Evolutionary conservation across 2,888 invertebrate species (phyloP).

Genomic region (Drosophila borealis): DNA sequence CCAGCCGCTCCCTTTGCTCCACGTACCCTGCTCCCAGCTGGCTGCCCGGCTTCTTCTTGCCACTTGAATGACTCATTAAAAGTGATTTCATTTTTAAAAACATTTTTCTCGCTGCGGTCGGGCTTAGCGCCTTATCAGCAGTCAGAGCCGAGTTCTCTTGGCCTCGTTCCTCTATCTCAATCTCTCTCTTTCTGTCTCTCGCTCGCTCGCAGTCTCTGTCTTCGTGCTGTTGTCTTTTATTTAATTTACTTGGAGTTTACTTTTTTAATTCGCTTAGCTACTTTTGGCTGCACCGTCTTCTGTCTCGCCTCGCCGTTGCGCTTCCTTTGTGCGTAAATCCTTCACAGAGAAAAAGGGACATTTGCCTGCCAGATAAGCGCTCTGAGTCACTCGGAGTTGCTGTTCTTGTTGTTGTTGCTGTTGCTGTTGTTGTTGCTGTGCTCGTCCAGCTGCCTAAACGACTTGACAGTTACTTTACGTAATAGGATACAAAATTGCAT

Average conservation of each 20-base stretch:
- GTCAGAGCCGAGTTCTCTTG: slow-evolving; percentile 30
- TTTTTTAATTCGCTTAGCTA: slow-evolving; percentile 81
- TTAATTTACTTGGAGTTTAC: slow-evolving; percentile 78
- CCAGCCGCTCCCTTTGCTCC: neutral
- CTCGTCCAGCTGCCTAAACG: slow-evolving; percentile 58
- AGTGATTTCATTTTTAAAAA: slow-evolving; percentile 79
- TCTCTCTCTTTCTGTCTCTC: slow-evolving; percentile 7
- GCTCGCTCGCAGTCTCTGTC: slow-evolving; percentile 7
- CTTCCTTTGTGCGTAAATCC: slow-evolving; percentile 74
- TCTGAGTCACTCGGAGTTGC: slow-evolving; percentile 58
- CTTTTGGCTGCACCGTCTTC: slow-evolving; percentile 56
- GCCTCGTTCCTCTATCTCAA: slow-evolving; percentile 7
- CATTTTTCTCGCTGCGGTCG: slow-evolving; percentile 69
- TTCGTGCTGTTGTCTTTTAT: slow-evolving; percentile 39
- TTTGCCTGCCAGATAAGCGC: slow-evolving; percentile 72
- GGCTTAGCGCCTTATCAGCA: slow-evolving; percentile 59
- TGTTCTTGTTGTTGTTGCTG: slow-evolving; percentile 7
- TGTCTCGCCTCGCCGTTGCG: slow-evolving; percentile 45
- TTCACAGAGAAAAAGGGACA: slow-evolving; percentile 62
- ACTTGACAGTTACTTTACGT: slow-evolving; percentile 73
- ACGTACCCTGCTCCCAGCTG: neutral
- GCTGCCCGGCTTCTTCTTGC: slow-evolving; percentile 54
- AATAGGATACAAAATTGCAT: slow-evolving; percentile 79
- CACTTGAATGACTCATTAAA: slow-evolving; percentile 81
- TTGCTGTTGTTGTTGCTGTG: slow-evolving; percentile 23